phyloP scores from a whole-genome alignment of 2,797 vertebrate species.

The Sebastes melanostomus region DNA sequence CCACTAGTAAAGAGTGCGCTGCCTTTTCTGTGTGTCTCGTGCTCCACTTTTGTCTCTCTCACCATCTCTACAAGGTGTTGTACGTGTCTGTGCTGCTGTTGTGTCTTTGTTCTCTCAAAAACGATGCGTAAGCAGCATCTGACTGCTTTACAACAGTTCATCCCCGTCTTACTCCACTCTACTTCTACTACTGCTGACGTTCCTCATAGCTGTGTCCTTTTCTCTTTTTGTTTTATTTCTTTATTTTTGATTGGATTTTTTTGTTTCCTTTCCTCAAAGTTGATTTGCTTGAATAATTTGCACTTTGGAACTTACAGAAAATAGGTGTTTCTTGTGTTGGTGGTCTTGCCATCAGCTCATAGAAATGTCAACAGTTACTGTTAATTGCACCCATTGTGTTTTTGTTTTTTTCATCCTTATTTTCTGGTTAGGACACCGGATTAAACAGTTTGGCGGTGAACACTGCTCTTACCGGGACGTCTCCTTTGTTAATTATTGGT shows the following conservation, averaged over 20 bases:
- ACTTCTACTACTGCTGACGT: neutral
- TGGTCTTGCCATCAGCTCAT: neutral
- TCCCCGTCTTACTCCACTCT: too few species aligned
- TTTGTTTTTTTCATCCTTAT: neutral
- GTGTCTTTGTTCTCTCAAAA: neutral
- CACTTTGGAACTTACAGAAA: neutral
- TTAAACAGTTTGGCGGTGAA: neutral
- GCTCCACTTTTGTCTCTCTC: constrained; percentile 26
- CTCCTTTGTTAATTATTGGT: neutral
- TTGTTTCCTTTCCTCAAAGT: neutral
- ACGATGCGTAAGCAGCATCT: neutral
- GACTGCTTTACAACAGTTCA: neutral
- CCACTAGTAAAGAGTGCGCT: constrained; percentile 7
- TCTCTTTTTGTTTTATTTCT: neutral
- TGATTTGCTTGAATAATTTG: neutral
- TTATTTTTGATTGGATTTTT: neutral
- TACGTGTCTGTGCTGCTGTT: neutral
- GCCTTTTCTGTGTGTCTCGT: neutral
- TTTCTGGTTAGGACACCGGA: neutral
- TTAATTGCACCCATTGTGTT: neutral
- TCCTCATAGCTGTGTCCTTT: neutral
- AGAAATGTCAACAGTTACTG: neutral
- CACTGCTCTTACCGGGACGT: neutral
- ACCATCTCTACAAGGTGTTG: constrained; percentile 12
- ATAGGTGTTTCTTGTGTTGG: neutral